Percentiles rank a stretch among this genome's conserved stretches.
These are phyloP conservation scores for Tapirus terrestris DNA, from an alignment of 2,113 vertebrate genomes.

Conservation along the genomic window DNA sequence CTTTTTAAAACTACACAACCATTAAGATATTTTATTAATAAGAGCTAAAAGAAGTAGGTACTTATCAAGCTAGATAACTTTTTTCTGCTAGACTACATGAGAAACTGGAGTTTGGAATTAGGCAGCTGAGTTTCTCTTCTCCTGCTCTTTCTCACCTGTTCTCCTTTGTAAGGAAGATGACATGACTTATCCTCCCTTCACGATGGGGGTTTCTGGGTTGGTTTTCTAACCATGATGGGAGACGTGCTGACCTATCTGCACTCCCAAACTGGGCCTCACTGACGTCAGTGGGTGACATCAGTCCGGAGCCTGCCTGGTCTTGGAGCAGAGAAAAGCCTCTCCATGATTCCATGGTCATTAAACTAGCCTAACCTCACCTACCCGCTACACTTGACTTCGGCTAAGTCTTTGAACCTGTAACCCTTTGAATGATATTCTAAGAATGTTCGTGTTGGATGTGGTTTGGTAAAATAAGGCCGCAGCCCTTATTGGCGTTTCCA, in stretches of 20 bases:
- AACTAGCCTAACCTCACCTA: background rate
- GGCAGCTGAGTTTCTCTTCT: background rate
- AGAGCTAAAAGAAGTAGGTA: background rate
- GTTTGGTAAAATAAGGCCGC: background rate
- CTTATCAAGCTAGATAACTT: background rate
- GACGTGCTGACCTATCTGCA: background rate
- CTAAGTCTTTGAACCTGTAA: background rate
- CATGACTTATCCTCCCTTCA: background rate
- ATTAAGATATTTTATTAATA: slow-evolving; percentile 4
- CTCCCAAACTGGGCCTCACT: background rate
- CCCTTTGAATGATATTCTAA: background rate
- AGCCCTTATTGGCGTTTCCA: background rate
- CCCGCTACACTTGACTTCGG: background rate
- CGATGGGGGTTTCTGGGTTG: background rate
- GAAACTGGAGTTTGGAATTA: background rate
- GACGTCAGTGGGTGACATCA: background rate
- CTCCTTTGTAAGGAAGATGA: background rate
- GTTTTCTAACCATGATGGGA: background rate
- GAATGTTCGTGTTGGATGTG: background rate
- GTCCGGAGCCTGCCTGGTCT: background rate
- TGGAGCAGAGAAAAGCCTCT: background rate
- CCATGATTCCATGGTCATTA: background rate
- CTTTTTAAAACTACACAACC: background rate
- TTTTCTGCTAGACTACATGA: background rate
- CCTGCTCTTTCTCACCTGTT: background rate